Conservation (phyloP, 2,797 vertebrate species). For the Leontopithecus rosalia region DNA sequence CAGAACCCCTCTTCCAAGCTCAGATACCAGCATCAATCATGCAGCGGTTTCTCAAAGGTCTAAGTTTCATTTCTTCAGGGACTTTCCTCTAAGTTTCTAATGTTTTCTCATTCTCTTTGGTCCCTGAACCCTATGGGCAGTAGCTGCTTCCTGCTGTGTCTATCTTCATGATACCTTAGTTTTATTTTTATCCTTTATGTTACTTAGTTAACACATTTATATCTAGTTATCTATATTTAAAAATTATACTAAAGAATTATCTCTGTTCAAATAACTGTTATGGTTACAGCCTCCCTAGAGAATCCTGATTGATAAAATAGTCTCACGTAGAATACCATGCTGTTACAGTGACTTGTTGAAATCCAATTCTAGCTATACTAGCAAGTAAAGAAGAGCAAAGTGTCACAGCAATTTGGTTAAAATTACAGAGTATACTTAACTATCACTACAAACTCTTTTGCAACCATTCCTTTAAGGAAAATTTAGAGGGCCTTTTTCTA, state of each 20-base stretch:
- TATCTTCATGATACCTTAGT: background rate
- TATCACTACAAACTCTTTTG: background rate
- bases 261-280: background rate
- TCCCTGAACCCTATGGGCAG: background rate
- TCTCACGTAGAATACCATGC: background rate
- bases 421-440: background rate
- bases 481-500: background rate
- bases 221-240: background rate
- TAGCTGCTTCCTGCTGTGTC: background rate
- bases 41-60: background rate
- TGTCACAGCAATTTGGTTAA: background rate
- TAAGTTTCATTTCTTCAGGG: background rate
- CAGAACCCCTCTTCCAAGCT: background rate
- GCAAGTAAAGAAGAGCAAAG: conserved; percentile 16
- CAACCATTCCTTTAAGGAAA: background rate
- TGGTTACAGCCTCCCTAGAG: background rate
- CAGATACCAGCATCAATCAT: background rate
- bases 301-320: background rate
- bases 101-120: background rate
- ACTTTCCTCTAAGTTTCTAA: background rate
- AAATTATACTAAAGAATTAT: conserved; percentile 10
- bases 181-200: conserved; percentile 36
- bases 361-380: background rate
- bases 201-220: background rate
- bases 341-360: background rate